A percentile compares a stretch with the other conserved stretches of the same genome.
Conservation (phyloP, 2,113 vertebrate species). For the Paralichthys olivaceus region DNA sequence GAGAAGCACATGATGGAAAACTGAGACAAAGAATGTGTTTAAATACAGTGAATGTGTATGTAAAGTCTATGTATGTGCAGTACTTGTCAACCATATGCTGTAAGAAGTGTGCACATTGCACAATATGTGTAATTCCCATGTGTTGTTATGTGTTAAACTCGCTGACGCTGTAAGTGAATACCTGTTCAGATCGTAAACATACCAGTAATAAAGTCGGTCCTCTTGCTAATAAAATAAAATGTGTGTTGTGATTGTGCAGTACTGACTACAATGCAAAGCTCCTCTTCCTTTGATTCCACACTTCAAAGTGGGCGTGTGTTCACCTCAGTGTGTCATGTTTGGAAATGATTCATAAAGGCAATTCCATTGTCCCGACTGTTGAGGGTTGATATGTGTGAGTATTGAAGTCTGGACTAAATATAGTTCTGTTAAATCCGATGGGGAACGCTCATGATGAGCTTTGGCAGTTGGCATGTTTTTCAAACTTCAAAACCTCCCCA, state of each 20-base stretch:
- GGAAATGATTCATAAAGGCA: conserved; percentile 43
- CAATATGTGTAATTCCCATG: neutral
- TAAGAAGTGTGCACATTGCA: conserved; percentile 18
- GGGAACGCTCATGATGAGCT: conserved; percentile 27
- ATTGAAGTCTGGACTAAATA: conserved; percentile 56
- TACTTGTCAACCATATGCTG: neutral
- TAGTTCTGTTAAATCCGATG: conserved; percentile 36
- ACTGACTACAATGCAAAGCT: neutral
- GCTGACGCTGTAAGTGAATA: neutral
- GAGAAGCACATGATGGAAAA: neutral
- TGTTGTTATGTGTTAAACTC: neutral
- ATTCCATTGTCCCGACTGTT: conserved; percentile 25
- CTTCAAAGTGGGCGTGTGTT: conserved; percentile 36
- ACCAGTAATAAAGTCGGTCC: conserved; percentile 13
- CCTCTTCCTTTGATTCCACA: conserved; percentile 10
- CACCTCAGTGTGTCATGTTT: conserved; percentile 8
- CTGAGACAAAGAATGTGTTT: neutral
- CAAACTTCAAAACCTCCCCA: conserved; percentile 52
- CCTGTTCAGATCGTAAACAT: neutral
- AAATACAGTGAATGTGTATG: neutral
- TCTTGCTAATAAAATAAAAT: conserved; percentile 8
- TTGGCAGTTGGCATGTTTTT: conserved; percentile 59
- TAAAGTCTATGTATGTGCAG: neutral
- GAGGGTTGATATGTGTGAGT: conserved; percentile 32
- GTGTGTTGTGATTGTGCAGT: neutral